These are phyloP conservation scores for Ashinkailepas kermadecensis DNA, from an alignment of 2,888 invertebrate species.

Conservation along the genomic window DNA sequence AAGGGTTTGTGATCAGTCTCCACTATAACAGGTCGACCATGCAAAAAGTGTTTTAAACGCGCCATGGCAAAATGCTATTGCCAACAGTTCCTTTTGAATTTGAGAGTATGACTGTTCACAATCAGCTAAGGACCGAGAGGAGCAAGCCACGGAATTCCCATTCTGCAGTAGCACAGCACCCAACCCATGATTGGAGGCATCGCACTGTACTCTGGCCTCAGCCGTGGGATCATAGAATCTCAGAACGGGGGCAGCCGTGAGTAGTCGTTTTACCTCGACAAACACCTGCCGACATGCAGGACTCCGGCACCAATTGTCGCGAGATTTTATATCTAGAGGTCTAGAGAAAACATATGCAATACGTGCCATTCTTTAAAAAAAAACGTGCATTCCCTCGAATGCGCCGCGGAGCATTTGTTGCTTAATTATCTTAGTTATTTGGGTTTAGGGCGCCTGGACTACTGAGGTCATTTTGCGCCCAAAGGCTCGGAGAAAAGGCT, in stretches of 20 bases:
- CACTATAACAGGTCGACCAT: neutral
- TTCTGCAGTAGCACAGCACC: neutral
- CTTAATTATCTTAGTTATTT: too few relatives aligned
- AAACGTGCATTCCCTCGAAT: too few relatives aligned
- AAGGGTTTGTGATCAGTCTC: neutral
- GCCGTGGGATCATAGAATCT: neutral
- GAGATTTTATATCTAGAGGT: too few relatives aligned
- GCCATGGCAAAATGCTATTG: neutral
- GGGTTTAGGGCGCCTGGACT: too few relatives aligned
- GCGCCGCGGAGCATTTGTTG: too few relatives aligned
- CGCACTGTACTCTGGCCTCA: neutral
- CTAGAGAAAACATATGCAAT: too few relatives aligned
- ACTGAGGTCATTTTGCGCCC: too few relatives aligned
- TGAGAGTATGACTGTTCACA: neutral
- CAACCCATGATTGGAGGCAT: neutral
- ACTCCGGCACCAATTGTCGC: neutral
- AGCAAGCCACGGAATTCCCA: neutral
- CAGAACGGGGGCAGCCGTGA: neutral
- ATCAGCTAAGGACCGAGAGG: neutral
- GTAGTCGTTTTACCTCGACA: neutral
- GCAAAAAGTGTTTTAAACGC: neutral
- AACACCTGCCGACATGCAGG: neutral
- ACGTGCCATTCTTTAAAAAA: too few relatives aligned
- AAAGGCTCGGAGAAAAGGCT: too few relatives aligned
- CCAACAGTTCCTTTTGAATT: neutral